These are phyloP conservation scores for Agonum fuliginosum DNA, from an alignment of 2,888 invertebrate species.

Conservation along the genomic window DNA sequence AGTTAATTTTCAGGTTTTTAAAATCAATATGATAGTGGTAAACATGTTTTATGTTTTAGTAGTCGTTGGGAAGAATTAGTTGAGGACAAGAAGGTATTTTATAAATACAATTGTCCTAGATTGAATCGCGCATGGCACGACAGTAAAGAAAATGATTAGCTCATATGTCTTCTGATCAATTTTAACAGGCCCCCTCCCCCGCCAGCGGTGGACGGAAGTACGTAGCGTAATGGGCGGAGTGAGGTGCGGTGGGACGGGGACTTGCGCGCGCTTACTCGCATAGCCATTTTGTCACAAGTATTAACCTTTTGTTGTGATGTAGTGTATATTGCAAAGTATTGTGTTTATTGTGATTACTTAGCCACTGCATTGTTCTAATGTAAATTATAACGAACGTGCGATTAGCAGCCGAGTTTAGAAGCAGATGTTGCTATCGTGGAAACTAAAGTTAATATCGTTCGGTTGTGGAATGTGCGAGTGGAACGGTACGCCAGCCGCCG, in stretches of 20 bases:
- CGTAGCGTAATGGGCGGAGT: constrained; percentile 64
- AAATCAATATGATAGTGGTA: constrained; percentile 11
- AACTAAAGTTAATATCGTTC: constrained; percentile 61
- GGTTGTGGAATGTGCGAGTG: constrained; percentile 64
- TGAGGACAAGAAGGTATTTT: constrained; percentile 10
- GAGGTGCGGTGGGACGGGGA: constrained; percentile 48
- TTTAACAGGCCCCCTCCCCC: constrained; percentile 62
- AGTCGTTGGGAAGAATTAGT: not conserved
- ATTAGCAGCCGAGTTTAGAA: constrained; percentile 74
- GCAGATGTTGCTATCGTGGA: constrained; percentile 65
- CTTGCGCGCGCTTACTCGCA: constrained; percentile 69
- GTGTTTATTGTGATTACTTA: constrained; percentile 69
- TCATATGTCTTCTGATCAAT: constrained; percentile 65
- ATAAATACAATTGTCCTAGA: constrained; percentile 50
- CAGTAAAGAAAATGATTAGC: constrained; percentile 64
- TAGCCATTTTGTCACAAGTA: constrained; percentile 73
- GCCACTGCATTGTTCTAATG: constrained; percentile 61
- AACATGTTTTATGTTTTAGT: not conserved
- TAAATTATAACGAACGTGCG: constrained; percentile 54
- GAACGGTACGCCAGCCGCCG: constrained; percentile 67
- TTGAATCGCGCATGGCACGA: constrained; percentile 60
- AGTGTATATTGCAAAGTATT: constrained; percentile 70
- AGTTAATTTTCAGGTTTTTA: constrained; percentile 25
- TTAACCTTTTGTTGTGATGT: constrained; percentile 73
- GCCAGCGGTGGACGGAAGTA: constrained; percentile 62